These are phyloP conservation scores for Dasyurus viverrinus DNA, from an alignment of 2,113 vertebrate genomes.

Conservation along the genomic window DNA sequence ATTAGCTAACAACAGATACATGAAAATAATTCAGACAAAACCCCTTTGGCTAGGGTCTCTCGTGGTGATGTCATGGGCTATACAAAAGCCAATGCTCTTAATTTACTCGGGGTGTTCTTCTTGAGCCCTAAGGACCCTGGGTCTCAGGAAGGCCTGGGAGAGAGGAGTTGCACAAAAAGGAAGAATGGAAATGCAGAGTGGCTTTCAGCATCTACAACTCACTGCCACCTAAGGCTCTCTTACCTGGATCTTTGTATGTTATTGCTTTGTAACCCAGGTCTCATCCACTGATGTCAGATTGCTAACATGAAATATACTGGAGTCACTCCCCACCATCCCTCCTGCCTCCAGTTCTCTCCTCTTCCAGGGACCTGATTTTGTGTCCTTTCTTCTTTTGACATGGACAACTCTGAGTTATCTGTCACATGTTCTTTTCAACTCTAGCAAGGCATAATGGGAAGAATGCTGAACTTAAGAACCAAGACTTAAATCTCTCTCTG, in stretches of 20 bases:
- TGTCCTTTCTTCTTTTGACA: not conserved
- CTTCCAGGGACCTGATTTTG: not conserved
- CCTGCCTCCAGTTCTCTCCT: not conserved
- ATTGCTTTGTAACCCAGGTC: slow-evolving; percentile 34
- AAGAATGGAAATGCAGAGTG: slow-evolving; percentile 21
- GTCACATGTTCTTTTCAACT: not conserved
- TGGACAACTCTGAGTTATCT: slow-evolving; percentile 12
- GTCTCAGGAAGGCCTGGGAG: slow-evolving; percentile 56
- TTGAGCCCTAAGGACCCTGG: slow-evolving; percentile 5
- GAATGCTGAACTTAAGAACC: not conserved
- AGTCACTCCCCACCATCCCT: not conserved
- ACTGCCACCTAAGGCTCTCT: slow-evolving; percentile 3
- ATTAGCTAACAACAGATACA: slow-evolving; percentile 61
- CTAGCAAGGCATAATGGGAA: not conserved
- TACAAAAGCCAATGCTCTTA: slow-evolving; percentile 24
- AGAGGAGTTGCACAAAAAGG: slow-evolving; percentile 52
- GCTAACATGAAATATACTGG: not conserved
- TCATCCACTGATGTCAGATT: slow-evolving; percentile 10
- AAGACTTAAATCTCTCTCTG: not conserved
- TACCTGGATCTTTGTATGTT: slow-evolving; percentile 9
- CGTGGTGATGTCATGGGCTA: slow-evolving; percentile 58
- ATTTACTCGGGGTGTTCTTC: slow-evolving; percentile 32
- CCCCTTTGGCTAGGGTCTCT: slow-evolving; percentile 56
- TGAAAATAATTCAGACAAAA: slow-evolving; percentile 69
- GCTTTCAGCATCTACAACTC: slow-evolving; percentile 39